Base-by-base conservation (phyloP, 2,113 vertebrate species). In the Gyps fulvus region DNA sequence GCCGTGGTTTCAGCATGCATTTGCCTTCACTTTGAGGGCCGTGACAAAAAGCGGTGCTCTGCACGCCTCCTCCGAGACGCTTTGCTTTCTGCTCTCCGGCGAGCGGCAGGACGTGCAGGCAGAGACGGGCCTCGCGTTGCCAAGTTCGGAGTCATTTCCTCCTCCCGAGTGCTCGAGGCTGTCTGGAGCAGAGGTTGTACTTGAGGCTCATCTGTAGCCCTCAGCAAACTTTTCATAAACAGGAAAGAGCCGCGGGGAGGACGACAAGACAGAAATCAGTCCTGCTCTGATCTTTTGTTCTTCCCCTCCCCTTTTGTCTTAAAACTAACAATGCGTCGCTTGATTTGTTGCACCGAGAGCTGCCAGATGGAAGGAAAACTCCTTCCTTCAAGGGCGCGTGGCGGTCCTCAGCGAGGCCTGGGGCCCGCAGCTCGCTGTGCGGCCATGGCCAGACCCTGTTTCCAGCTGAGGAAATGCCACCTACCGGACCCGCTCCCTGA, bases 71-170 rank as follows among this genome's bases (percentile, higher is more conserved):
- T 87, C 23, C 0, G 15, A 43, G 66, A 52, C 2, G 0, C 34
- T 90, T 85, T 70, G 13, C n/a, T 90, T 47, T 92, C 65, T 78
- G 79, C 34, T 74, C 38, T 55, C 32, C 22, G 22, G 45, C 6
- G 2, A 83, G 63, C 8, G 47, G 63, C 78, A 71, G 69, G 80
- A 87, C 13, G 1, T 52, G 72, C 69, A 50, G 40, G 82, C 71
- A 45, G 23, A 72, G 72, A 19, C 0, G 0, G 32, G 73, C 78
- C 66, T 63, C 0, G 0, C 0, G 0, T 36, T 89, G 86, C 94
- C 86, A 82, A 92, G 59, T 55, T 80, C 0, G 13, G 86, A 82
- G 65, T 87, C 1, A 72, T 87, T 96, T 90, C 91, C 89, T 82
- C 83, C 93, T 93, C 80, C 80, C 19, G 1, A 67, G 57, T 18